Evolutionary conservation across 2,888 invertebrate genomes (phyloP).

Genomic region (Campoletis raptor): DNA sequence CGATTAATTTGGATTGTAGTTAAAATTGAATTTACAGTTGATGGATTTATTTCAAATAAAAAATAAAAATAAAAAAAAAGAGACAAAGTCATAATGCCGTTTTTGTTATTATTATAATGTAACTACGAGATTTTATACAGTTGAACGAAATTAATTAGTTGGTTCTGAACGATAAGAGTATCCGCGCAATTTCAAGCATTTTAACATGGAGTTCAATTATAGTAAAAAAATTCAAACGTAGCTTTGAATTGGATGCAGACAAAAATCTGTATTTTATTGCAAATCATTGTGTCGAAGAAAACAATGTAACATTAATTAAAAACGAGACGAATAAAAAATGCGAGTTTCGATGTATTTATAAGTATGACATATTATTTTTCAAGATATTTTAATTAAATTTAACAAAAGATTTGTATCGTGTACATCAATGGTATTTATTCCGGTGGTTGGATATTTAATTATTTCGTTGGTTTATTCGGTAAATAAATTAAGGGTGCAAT

Average conservation of each 20-base stretch:
- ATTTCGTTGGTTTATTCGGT: slow-evolving; percentile 34
- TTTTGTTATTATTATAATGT: too few relatives aligned
- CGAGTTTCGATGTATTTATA: slow-evolving; percentile 1
- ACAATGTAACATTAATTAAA: not conserved
- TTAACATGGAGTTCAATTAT: not conserved
- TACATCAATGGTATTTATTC: not conserved
- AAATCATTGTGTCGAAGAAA: not conserved
- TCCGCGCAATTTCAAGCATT: not conserved
- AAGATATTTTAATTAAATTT: slow-evolving; percentile 5
- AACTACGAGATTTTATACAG: not conserved
- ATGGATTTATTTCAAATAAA: not conserved
- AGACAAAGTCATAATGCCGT: not conserved
- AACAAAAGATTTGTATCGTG: slow-evolving; percentile 6
- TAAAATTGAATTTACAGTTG: not conserved
- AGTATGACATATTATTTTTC: slow-evolving; percentile 6
- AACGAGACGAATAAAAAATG: not conserved
- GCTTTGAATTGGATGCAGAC: not conserved
- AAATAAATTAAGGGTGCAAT: slow-evolving; percentile 31
- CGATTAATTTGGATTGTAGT: not conserved
- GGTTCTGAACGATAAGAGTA: not conserved
- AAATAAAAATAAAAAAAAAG: not conserved
- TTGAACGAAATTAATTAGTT: not conserved
- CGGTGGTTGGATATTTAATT: slow-evolving; percentile 20
- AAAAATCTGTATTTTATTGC: not conserved
- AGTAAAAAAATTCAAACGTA: not conserved